Conservation (phyloP, 1,140 invertebrate species). For the Sipha flava region DNA sequence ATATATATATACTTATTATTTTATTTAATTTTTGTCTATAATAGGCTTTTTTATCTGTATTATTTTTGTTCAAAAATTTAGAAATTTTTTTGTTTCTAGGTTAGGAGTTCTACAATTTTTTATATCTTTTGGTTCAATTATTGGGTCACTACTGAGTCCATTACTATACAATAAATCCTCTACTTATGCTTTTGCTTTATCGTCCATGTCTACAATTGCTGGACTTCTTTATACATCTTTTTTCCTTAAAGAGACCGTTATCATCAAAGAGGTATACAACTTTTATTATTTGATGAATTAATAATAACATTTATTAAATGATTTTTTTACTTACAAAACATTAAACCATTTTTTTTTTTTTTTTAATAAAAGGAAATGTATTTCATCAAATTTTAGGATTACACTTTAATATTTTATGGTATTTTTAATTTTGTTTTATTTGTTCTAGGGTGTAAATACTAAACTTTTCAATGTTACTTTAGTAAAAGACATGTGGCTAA, state of each 20-base stretch:
- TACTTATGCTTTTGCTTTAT: background rate
- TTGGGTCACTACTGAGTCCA: slow-evolving; percentile 1
- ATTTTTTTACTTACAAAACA: no score
- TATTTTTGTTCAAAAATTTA: no score
- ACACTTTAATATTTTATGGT: background rate
- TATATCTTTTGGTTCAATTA: slow-evolving; percentile 9
- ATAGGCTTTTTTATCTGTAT: no score
- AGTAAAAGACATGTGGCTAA: background rate
- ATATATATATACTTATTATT: no score
- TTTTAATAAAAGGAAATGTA: no score
- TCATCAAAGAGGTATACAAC: background rate
- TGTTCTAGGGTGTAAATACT: background rate
- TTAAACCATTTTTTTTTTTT: no score
- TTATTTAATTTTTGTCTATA: no score
- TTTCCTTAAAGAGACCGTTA: slow-evolving; percentile 18
- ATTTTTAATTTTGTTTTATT: background rate
- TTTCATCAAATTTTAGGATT: no score
- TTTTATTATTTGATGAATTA: no score
- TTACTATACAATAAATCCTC: background rate
- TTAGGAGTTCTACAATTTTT: slow-evolving; percentile 2
- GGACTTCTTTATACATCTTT: background rate
- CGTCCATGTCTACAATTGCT: background rate
- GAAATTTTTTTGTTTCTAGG: background rate
- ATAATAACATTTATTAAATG: no score
- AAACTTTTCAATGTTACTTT: background rate